These are phyloP conservation scores for Epinephelus fuscoguttatus DNA, from an alignment of 2,113 vertebrate genomes.

Conservation along the genomic window DNA sequence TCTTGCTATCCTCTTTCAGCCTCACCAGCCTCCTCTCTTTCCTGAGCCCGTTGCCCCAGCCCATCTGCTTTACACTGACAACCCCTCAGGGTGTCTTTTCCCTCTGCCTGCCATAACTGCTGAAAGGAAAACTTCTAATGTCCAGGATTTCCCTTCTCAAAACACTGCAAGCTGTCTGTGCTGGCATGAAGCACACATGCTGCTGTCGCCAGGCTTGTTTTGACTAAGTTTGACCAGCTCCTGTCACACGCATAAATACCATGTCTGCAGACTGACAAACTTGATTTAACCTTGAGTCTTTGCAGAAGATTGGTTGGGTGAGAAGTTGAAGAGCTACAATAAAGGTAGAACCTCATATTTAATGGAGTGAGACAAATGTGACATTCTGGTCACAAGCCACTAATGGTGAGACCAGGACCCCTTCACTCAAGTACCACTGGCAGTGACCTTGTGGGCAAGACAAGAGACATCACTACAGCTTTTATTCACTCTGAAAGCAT, in stretches of 20 bases:
- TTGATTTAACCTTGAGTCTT: slow-evolving; percentile 9
- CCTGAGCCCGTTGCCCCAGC: neutral
- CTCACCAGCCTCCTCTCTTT: neutral
- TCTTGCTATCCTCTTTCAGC: slow-evolving; percentile 15
- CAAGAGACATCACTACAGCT: slow-evolving; percentile 8
- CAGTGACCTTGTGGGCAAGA: slow-evolving; percentile 20
- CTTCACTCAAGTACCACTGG: neutral
- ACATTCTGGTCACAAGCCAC: neutral
- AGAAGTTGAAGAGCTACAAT: neutral
- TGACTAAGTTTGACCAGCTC: slow-evolving; percentile 10
- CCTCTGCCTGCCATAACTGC: slow-evolving; percentile 13
- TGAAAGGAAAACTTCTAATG: slow-evolving; percentile 5
- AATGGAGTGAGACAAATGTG: slow-evolving; percentile 20
- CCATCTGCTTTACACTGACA: slow-evolving; percentile 11
- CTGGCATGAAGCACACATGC: neutral
- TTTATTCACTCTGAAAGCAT: slow-evolving; percentile 32
- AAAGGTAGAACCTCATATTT: neutral
- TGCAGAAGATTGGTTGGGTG: neutral
- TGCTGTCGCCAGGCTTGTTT: slow-evolving; percentile 3
- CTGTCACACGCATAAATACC: neutral
- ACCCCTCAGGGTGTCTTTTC: neutral
- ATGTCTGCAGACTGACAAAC: slow-evolving; percentile 3
- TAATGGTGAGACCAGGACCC: slow-evolving; percentile 1
- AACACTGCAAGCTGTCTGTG: slow-evolving; percentile 13
- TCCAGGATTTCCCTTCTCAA: slow-evolving; percentile 1